phyloP scores from a whole-genome alignment of 2,888 invertebrate genomes.

The Elegia similella region DNA sequence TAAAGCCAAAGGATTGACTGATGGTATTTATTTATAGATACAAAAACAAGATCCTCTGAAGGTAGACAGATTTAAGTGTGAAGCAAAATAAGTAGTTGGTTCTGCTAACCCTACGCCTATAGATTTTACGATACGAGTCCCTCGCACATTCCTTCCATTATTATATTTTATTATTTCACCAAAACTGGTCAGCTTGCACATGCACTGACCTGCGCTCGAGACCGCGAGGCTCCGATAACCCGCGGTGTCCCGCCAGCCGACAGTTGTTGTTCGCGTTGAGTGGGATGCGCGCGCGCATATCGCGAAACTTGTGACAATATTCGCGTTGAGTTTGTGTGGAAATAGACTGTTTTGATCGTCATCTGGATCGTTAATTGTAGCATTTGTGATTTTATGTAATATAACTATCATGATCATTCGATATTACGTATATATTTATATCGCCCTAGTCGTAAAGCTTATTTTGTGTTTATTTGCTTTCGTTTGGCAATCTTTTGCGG shows the following conservation, averaged over 20 bases:
- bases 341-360: constrained; percentile 23
- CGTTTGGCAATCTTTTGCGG: not conserved
- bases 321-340: constrained; percentile 15
- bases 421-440: not conserved
- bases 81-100: no score
- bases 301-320: constrained; percentile 26
- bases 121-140: no score
- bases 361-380: constrained; percentile 25
- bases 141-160: no score
- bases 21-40: no score
- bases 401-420: not conserved
- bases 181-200: constrained; percentile 11
- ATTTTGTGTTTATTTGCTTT: not conserved
- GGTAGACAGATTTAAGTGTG: no score
- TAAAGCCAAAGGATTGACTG: no score
- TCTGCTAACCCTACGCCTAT: no score
- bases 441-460: not conserved
- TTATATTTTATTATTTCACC: not conserved
- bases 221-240: constrained; percentile 43
- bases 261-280: constrained; percentile 69
- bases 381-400: not conserved
- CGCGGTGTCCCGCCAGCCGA: constrained; percentile 36
- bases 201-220: constrained; percentile 62
- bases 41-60: no score
- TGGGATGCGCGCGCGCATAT: constrained; percentile 56